Conservation (phyloP, 2,888 invertebrate species). For the Xanthorhoe spadicearia region DNA sequence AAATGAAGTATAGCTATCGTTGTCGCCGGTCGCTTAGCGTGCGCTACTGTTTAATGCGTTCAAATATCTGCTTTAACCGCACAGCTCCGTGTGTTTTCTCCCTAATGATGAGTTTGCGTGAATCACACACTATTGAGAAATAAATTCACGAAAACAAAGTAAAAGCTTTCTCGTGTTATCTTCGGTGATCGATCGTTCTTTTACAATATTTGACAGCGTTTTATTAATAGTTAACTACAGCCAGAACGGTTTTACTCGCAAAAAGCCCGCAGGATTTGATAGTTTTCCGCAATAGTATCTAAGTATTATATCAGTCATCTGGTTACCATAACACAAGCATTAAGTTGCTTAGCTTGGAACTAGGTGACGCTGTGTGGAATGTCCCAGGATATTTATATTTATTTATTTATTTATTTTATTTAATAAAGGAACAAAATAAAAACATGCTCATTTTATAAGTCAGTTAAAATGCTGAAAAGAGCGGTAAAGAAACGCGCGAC, state of each 20-base stretch:
- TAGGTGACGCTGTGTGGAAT: too few relatives aligned
- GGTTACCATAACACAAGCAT: too few relatives aligned
- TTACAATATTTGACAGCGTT: conserved; percentile 40
- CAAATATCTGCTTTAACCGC: neutral
- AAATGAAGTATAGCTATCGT: too few relatives aligned
- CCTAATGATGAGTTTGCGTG: conserved; percentile 12
- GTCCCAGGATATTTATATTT: too few relatives aligned
- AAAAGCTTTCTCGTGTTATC: conserved; percentile 39
- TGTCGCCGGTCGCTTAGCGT: too few relatives aligned
- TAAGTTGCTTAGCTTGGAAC: too few relatives aligned
- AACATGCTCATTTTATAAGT: too few relatives aligned
- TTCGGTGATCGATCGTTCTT: conserved; percentile 36
- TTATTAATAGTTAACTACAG: conserved; percentile 31
- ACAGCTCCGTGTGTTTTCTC: neutral
- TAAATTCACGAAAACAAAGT: conserved; percentile 24
- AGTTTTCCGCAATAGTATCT: neutral
- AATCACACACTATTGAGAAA: conserved; percentile 21
- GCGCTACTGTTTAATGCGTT: neutral
- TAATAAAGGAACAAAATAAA: too few relatives aligned
- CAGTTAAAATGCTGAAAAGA: too few relatives aligned
- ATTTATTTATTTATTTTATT: too few relatives aligned
- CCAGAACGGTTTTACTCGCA: conserved; percentile 4
- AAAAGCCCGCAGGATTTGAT: neutral
- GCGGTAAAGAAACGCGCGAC: too few relatives aligned
- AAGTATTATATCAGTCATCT: too few relatives aligned